Percentiles rank a stretch among this genome's conserved stretches.
These are phyloP conservation scores for Dinomys branickii DNA, from an alignment of 2,113 vertebrate species.

Conservation along the genomic window DNA sequence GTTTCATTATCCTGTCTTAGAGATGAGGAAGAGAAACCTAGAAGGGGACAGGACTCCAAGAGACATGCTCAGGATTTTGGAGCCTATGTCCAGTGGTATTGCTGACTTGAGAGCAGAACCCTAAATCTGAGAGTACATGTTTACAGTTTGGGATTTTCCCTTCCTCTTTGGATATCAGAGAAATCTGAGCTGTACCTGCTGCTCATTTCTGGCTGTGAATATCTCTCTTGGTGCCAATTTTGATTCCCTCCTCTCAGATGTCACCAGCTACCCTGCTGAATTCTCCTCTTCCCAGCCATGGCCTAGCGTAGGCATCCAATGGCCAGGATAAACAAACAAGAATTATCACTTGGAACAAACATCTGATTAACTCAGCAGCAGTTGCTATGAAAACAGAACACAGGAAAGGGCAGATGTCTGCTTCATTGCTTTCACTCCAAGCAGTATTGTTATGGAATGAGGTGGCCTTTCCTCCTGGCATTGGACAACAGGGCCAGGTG, in stretches of 20 bases:
- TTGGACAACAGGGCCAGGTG: conserved; percentile 65
- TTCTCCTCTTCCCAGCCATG: conserved; percentile 65
- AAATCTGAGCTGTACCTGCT: conserved; percentile 63
- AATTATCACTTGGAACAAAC: conserved; percentile 82
- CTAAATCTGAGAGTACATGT: conserved; percentile 44
- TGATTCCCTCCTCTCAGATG: conserved; percentile 69
- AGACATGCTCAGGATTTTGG: background rate
- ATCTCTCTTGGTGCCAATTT: conserved; percentile 56
- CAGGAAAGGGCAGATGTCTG: conserved; percentile 74
- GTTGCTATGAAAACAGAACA: conserved; percentile 76
- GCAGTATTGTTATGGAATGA: conserved; percentile 71
- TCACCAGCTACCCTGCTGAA: conserved; percentile 72
- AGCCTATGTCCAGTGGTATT: background rate
- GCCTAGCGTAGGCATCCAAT: conserved; percentile 60
- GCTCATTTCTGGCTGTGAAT: conserved; percentile 52
- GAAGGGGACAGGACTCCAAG: background rate
- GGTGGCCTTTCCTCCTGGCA: conserved; percentile 79
- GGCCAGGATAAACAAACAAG: conserved; percentile 77
- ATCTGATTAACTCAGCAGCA: conserved; percentile 80
- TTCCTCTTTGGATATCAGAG: conserved; percentile 19
- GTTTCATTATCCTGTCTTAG: background rate
- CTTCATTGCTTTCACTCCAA: conserved; percentile 68
- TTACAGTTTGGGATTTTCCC: conserved; percentile 36
- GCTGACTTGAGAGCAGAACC: background rate
- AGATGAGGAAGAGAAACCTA: background rate